Evolutionary conservation across 2,888 invertebrate species (phyloP).

Genomic region (Leucoptera coffeella): DNA sequence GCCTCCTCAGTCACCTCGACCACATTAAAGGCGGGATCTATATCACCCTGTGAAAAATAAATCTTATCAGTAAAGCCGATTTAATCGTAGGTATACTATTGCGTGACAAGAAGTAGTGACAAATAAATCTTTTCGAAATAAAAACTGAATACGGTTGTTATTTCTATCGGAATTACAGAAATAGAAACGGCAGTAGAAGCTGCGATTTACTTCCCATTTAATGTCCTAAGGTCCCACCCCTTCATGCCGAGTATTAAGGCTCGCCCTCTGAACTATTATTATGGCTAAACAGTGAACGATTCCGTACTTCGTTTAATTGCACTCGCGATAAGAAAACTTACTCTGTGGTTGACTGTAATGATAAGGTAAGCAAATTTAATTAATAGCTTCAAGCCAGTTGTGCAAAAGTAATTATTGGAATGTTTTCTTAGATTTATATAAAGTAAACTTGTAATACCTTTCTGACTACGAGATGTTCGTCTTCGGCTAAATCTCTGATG

Average conservation of each 20-base stretch:
- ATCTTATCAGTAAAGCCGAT: too few species aligned
- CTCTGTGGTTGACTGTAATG: slow-evolving; percentile 24
- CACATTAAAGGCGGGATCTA: slow-evolving; percentile 92
- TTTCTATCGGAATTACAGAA: too few species aligned
- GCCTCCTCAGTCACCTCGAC: slow-evolving; percentile 96
- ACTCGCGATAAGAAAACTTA: slow-evolving; percentile 35
- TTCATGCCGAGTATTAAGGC: slow-evolving; percentile 19
- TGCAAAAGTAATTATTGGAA: neutral
- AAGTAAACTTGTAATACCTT: slow-evolving; percentile 17
- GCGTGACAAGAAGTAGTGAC: too few species aligned
- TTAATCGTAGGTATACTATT: too few species aligned
- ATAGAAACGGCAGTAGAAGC: too few species aligned
- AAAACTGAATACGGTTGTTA: slow-evolving; percentile 9
- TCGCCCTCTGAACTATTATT: slow-evolving; percentile 33
- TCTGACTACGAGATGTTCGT: slow-evolving; percentile 72
- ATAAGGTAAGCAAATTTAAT: slow-evolving; percentile 34
- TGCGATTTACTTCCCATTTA: too few species aligned
- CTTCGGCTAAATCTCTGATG: slow-evolving; percentile 78
- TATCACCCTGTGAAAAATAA: slow-evolving; percentile 71
- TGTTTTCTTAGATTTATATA: neutral
- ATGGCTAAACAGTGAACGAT: slow-evolving; percentile 31
- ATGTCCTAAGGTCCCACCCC: slow-evolving; percentile 18
- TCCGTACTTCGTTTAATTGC: slow-evolving; percentile 44
- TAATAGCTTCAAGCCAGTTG: slow-evolving; percentile 20
- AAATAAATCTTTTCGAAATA: too few species aligned